Conservation (phyloP, 2,888 invertebrate species). For the Spodoptera littoralis region DNA sequence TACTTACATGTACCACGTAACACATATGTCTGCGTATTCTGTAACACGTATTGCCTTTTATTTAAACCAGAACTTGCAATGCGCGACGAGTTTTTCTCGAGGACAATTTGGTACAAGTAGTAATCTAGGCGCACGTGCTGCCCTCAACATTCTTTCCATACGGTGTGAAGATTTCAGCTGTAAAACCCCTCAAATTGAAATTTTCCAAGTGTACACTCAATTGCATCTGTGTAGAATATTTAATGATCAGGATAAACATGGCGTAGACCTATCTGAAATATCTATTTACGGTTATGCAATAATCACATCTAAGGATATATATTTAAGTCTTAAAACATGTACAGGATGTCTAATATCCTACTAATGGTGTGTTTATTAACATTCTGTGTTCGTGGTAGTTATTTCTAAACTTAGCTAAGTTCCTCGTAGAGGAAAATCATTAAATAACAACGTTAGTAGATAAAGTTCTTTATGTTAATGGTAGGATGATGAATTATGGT, state of each 20-base stretch:
- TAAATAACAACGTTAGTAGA: slow-evolving; percentile 1
- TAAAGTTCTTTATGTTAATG: slow-evolving; percentile 7
- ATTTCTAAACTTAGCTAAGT: slow-evolving; percentile 28
- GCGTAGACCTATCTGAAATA: slow-evolving; percentile 16
- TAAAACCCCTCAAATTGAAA: slow-evolving; percentile 16
- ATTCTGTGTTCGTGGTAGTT: slow-evolving; percentile 22
- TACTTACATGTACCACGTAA: slow-evolving; percentile 17
- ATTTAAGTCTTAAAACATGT: slow-evolving; percentile 4
- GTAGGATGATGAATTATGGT: slow-evolving; percentile 1
- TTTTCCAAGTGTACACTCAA: slow-evolving; percentile 9
- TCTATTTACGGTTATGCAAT: slow-evolving; percentile 28
- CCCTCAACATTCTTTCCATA: slow-evolving; percentile 25
- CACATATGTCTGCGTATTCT: slow-evolving; percentile 32
- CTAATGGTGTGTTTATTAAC: slow-evolving; percentile 22
- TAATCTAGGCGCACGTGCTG: slow-evolving; percentile 30
- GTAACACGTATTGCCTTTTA: slow-evolving; percentile 44
- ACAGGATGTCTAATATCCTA: slow-evolving; percentile 15
- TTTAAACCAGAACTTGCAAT: slow-evolving; percentile 36
- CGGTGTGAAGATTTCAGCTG: slow-evolving; percentile 25
- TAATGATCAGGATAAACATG: slow-evolving; percentile 1
- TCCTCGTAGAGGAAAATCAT: slow-evolving; percentile 21
- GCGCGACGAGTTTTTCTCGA: slow-evolving; percentile 27
- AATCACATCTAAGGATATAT: slow-evolving; percentile 14
- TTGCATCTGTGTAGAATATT: slow-evolving; percentile 11
- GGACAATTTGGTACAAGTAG: slow-evolving; percentile 31